phyloP scores from a whole-genome alignment of 1,140 invertebrate species.

The Leptestheria dahalacensis region DNA sequence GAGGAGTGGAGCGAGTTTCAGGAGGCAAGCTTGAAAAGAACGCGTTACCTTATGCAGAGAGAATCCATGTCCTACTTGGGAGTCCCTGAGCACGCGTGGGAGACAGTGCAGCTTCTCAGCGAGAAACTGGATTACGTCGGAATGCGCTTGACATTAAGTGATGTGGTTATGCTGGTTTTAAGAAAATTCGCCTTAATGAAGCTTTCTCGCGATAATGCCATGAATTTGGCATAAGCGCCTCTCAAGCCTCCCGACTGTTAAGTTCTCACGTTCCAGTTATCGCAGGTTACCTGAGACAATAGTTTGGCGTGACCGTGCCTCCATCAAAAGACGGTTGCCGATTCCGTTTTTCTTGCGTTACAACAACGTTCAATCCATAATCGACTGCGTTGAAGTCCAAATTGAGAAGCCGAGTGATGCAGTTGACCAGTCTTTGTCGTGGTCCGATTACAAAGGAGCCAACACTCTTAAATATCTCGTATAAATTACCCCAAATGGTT shows the following conservation, averaged over 20 bases:
- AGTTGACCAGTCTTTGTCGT: conserved; percentile 28
- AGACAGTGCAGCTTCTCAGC: not conserved
- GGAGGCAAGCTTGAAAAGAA: not conserved
- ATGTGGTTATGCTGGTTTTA: not conserved
- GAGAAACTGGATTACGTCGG: not conserved
- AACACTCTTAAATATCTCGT: conserved; percentile 35
- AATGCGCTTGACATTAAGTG: not conserved
- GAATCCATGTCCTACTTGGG: not conserved
- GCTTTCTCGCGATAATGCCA: not conserved
- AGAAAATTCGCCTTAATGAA: not conserved
- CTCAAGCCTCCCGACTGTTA: not conserved
- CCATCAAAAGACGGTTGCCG: not conserved
- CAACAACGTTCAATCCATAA: conserved; percentile 11
- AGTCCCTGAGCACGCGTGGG: not conserved
- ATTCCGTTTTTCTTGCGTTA: not conserved
- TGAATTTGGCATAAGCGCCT: not conserved
- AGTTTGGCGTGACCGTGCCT: not conserved
- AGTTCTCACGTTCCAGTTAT: not conserved
- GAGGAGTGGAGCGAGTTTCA: not conserved
- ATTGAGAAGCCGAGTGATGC: conserved; percentile 28
- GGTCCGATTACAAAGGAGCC: conserved; percentile 32
- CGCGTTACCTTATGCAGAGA: not conserved
- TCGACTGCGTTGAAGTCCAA: conserved; percentile 30
- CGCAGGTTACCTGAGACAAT: not conserved
- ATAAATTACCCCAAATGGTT: conserved; percentile 28